These are phyloP conservation scores for Carassius auratus DNA, from an alignment of 2,113 vertebrate species.

Conservation along the genomic window DNA sequence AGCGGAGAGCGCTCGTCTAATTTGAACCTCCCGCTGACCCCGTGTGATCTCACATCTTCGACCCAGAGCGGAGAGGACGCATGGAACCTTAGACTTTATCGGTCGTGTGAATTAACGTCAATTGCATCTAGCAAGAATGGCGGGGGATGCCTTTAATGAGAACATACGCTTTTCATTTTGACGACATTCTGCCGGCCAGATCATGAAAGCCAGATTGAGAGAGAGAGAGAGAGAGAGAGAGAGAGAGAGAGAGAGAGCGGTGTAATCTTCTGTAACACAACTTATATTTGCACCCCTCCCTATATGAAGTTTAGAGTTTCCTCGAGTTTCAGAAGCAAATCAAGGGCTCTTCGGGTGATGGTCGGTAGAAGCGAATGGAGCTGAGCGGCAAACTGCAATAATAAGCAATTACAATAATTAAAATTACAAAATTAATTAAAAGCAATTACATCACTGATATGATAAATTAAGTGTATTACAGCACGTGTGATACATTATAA, in stretches of 20 bases:
- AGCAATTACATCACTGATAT: not conserved
- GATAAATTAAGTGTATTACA: not conserved
- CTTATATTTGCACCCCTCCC: conserved; percentile 27
- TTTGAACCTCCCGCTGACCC: conserved; percentile 74
- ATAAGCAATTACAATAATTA: too few relatives aligned
- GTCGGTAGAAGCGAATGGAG: conserved; percentile 10
- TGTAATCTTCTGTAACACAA: conserved; percentile 41
- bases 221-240: conserved; percentile 9
- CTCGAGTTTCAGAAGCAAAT: conserved; percentile 47
- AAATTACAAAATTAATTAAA: not conserved
- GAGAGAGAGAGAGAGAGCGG: conserved; percentile 4
- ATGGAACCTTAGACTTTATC: conserved; percentile 68
- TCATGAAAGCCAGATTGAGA: conserved; percentile 52
- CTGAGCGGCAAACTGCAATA: conserved; percentile 11
- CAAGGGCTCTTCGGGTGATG: conserved; percentile 40
- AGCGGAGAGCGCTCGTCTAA: conserved; percentile 62
- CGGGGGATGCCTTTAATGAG: conserved; percentile 58
- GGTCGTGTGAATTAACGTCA: conserved; percentile 70
- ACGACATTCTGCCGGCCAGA: conserved; percentile 53
- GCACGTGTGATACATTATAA: not conserved
- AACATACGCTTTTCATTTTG: conserved; percentile 76
- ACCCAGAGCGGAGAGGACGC: conserved; percentile 59
- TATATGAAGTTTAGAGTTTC: conserved; percentile 47
- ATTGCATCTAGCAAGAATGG: conserved; percentile 65
- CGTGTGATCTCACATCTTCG: conserved; percentile 72